A percentile compares a stretch with the other conserved stretches of the same genome.
phyloP scores from a whole-genome alignment of 2,113 vertebrate genomes.

The Vombatus ursinus region DNA sequence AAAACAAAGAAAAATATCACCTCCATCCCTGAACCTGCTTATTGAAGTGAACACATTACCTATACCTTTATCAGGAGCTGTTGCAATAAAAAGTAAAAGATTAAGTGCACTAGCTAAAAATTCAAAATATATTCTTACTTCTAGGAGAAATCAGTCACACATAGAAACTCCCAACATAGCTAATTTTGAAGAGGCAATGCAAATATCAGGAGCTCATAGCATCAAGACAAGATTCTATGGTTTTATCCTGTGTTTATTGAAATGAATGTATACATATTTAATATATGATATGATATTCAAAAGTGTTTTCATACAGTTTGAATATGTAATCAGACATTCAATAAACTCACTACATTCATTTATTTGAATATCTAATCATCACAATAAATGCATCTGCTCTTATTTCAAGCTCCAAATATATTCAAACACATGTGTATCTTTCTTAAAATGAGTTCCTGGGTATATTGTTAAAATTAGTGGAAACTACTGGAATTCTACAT shows the following conservation, averaged over 20 bases:
- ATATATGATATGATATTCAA: slow-evolving; percentile 15
- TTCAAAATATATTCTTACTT: slow-evolving; percentile 1
- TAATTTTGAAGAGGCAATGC: neutral
- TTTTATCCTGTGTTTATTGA: neutral
- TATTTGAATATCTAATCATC: slow-evolving; percentile 62
- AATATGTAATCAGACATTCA: slow-evolving; percentile 56
- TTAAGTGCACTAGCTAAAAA: slow-evolving; percentile 5
- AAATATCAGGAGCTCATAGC: neutral
- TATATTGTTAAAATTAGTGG: slow-evolving; percentile 7
- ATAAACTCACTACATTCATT: slow-evolving; percentile 16
- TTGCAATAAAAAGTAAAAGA: neutral
- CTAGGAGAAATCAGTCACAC: neutral
- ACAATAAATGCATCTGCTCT: slow-evolving; percentile 40
- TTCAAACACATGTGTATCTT: slow-evolving; percentile 9
- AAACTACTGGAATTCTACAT: neutral
- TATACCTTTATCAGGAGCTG: neutral
- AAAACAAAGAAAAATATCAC: neutral
- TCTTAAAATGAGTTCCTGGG: neutral
- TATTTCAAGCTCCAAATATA: slow-evolving; percentile 28
- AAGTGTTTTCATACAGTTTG: slow-evolving; percentile 38
- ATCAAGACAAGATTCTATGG: neutral
- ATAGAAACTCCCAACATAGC: neutral
- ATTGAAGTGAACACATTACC: neutral
- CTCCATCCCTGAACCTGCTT: neutral
- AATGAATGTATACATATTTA: neutral